These are phyloP conservation scores for Erebia aethiops DNA, from an alignment of 2,888 invertebrate species.

Conservation along the genomic window DNA sequence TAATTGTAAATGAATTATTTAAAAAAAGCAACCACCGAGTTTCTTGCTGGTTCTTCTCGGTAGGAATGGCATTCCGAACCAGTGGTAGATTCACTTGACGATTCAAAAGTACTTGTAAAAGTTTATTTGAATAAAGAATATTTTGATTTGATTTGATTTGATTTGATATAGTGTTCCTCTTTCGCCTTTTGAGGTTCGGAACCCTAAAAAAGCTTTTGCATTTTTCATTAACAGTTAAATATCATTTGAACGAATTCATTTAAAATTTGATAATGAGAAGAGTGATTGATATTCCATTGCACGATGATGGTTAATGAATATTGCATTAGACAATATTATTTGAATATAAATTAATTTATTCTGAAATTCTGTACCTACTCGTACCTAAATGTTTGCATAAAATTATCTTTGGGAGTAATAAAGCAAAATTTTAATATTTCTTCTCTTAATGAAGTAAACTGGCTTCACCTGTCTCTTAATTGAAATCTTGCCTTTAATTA, in stretches of 20 bases:
- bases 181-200: too few relatives aligned
- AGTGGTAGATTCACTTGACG: too few relatives aligned
- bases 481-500: slow-evolving; percentile 7
- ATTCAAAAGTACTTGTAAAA: too few relatives aligned
- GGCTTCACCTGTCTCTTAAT: slow-evolving; percentile 18
- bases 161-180: too few relatives aligned
- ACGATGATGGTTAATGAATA: slow-evolving; percentile 32
- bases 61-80: too few relatives aligned
- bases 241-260: background rate
- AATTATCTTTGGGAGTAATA: slow-evolving; percentile 11
- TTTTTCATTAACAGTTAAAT: background rate
- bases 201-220: background rate
- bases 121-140: too few relatives aligned
- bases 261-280: slow-evolving; percentile 26
- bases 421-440: slow-evolving; percentile 20
- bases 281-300: slow-evolving; percentile 29
- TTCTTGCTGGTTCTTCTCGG: too few relatives aligned
- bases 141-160: too few relatives aligned
- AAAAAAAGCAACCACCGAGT: too few relatives aligned
- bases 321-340: slow-evolving; percentile 32
- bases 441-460: slow-evolving; percentile 9
- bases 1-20: too few relatives aligned
- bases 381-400: slow-evolving; percentile 17
- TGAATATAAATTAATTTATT: slow-evolving; percentile 29
- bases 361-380: slow-evolving; percentile 12